These are phyloP conservation scores for Baccha elongata DNA, from an alignment of 2,888 invertebrate species.

Conservation along the genomic window DNA sequence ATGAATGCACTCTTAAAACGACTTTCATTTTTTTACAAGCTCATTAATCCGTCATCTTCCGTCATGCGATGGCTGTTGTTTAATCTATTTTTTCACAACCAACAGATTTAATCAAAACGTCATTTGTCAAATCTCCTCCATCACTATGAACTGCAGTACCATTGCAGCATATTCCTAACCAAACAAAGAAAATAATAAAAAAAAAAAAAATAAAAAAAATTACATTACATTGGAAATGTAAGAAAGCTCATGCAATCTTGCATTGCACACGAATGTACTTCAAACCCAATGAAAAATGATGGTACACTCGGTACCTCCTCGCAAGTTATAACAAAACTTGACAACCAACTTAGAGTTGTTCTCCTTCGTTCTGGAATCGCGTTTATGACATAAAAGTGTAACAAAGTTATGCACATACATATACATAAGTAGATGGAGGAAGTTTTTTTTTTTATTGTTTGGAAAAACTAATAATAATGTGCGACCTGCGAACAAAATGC, in stretches of 20 bases:
- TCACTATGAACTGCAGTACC: conserved; percentile 1
- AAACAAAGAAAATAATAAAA: conserved; percentile 23
- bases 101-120: conserved; percentile 70
- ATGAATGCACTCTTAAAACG: background rate
- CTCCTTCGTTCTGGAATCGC: conserved; percentile 25
- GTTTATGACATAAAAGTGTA: conserved; percentile 36
- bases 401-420: conserved; percentile 2
- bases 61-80: conserved; percentile 35
- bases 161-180: conserved; percentile 5
- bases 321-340: conserved; percentile 49
- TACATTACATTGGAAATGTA: conserved; percentile 37
- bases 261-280: conserved; percentile 58
- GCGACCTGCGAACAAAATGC: conserved; percentile 52
- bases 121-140: conserved; percentile 68
- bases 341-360: conserved; percentile 41
- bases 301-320: conserved; percentile 19
- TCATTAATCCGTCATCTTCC: conserved; percentile 41
- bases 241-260: conserved; percentile 71
- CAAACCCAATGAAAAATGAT: conserved; percentile 67
- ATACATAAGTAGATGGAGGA: background rate
- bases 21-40: conserved; percentile 31
- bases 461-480: conserved; percentile 59
- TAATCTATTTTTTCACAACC: conserved; percentile 59
- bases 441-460: background rate
- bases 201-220: background rate